Evolutionary conservation across 1,140 invertebrate genomes (phyloP).

Genomic region (Dermatophagoides farinae): DNA sequence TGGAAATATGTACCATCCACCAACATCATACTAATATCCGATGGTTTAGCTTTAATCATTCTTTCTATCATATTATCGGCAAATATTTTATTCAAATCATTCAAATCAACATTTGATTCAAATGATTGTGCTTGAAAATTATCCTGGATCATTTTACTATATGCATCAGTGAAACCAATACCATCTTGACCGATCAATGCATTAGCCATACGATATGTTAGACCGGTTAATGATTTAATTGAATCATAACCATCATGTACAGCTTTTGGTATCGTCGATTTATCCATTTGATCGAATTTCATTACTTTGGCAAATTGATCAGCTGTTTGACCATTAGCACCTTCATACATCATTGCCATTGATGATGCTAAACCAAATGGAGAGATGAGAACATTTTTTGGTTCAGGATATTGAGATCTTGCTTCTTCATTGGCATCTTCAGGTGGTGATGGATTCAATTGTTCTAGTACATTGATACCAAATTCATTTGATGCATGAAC

Average conservation of each 20-base stretch:
- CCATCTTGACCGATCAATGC: not conserved
- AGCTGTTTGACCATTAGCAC: not conserved
- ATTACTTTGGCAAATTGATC: not conserved
- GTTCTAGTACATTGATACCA: not conserved
- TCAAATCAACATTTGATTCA: conserved; percentile 37
- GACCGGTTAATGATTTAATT: not conserved
- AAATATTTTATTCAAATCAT: conserved; percentile 62
- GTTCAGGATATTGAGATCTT: not conserved
- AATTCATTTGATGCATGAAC: not conserved
- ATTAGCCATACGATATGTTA: not conserved
- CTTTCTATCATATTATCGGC: conserved; percentile 43
- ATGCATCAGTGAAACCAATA: not conserved
- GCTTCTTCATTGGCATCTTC: not conserved
- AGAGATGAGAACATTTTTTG: not conserved
- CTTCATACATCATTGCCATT: not conserved
- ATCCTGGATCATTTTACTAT: not conserved
- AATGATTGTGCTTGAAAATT: not conserved
- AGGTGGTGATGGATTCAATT: not conserved
- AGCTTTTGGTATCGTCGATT: not conserved
- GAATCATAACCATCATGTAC: not conserved
- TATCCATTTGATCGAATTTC: not conserved
- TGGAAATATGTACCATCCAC: conserved; percentile 72
- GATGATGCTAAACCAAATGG: not conserved
- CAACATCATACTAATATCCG: conserved; percentile 37
- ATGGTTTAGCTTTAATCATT: conserved; percentile 33